phyloP scores from a whole-genome alignment of 2,888 invertebrate species.

The Melikaiella ostensackeni region DNA sequence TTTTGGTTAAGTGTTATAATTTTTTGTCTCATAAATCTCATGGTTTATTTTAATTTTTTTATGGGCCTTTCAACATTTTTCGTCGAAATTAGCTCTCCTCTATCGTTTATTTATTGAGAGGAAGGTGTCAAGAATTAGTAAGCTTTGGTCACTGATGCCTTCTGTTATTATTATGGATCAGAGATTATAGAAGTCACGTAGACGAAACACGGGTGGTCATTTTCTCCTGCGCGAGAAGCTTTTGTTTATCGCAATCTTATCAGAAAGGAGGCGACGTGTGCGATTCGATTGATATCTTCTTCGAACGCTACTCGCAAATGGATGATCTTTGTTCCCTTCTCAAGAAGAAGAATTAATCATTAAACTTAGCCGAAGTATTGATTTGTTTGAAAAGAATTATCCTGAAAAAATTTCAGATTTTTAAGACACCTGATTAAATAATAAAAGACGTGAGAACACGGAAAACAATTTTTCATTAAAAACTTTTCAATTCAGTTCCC shows the following conservation, averaged over 20 bases:
- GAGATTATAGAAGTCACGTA: conserved; percentile 49
- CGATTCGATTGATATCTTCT: conserved; percentile 55
- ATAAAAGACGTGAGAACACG: not conserved
- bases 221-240: conserved; percentile 49
- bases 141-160: conserved; percentile 21
- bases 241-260: conserved; percentile 61
- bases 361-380: too few species aligned
- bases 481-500: not conserved
- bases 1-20: not conserved
- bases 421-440: not conserved
- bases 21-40: not conserved
- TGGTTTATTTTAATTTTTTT: not conserved
- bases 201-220: conserved; percentile 54
- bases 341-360: not conserved
- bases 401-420: too few species aligned
- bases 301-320: conserved; percentile 48
- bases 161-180: conserved; percentile 43
- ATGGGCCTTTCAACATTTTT: not conserved
- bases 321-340: not conserved
- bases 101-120: not conserved
- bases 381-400: too few species aligned
- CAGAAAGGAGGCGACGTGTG: conserved; percentile 50
- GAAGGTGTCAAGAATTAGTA: conserved; percentile 1
- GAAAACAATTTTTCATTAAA: not conserved
- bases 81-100: not conserved